These are phyloP conservation scores for Lasioglossum albipes DNA, from an alignment of 1,140 invertebrate species.

Conservation along the genomic window DNA sequence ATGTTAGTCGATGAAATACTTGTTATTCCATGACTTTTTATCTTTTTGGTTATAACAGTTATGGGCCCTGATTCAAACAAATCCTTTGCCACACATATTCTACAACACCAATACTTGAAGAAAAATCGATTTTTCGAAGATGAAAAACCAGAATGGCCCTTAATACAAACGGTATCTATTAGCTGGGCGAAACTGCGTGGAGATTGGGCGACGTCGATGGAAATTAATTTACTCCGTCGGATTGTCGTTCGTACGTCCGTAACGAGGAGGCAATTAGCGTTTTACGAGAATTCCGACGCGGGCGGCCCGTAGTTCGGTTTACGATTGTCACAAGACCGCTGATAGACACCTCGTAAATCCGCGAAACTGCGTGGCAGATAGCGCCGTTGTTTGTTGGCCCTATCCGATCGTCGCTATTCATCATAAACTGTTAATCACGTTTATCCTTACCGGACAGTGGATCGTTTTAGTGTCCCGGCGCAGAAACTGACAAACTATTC, in stretches of 20 bases:
- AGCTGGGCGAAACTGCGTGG: background rate
- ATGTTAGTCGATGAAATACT: no score
- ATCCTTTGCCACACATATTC: no score
- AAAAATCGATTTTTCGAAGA: no score
- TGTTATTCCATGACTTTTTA: no score
- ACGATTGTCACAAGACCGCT: constrained; percentile 35
- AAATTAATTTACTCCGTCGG: background rate
- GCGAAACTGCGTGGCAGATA: constrained; percentile 6
- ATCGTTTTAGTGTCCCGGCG: background rate
- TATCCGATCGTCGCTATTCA: constrained; percentile 15
- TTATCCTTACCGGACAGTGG: background rate
- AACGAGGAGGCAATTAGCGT: constrained; percentile 18
- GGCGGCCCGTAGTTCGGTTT: background rate
- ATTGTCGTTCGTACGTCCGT: background rate
- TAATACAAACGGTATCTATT: no score
- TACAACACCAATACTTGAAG: no score
- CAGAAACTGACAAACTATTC: background rate
- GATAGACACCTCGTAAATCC: constrained; percentile 46
- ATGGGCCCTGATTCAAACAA: no score
- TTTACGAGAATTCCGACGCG: constrained; percentile 26
- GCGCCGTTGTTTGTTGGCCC: background rate
- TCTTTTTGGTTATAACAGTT: no score
- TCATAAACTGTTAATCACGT: constrained; percentile 37
- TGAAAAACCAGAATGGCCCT: no score
- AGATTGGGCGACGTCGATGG: no score